Conservation (phyloP, 2,888 invertebrate genomes). For the Drosophila anceps region DNA sequence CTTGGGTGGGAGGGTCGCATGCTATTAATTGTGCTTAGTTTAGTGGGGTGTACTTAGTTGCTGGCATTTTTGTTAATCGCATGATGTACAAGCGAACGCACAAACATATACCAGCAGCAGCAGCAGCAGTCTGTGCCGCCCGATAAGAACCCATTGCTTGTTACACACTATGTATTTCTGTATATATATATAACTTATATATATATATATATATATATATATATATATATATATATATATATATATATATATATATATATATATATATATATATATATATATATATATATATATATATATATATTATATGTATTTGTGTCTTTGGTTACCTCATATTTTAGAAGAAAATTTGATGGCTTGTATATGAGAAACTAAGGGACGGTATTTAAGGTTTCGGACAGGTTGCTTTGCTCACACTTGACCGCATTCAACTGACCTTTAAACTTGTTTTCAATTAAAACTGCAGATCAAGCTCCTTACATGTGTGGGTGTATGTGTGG, state of each 20-base stretch:
- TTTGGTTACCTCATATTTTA: constrained; percentile 58
- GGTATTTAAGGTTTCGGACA: constrained; percentile 38
- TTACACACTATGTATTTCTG: constrained; percentile 5
- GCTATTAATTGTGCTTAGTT: constrained; percentile 80
- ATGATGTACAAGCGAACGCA: constrained; percentile 57
- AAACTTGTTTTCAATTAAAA: constrained; percentile 77
- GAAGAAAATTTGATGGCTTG: constrained; percentile 42
- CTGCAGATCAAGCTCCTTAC: constrained; percentile 44
- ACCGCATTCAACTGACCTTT: constrained; percentile 71
- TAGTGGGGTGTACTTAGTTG: constrained; percentile 70
- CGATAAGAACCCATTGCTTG: constrained; percentile 47
- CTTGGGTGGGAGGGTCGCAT: neutral
- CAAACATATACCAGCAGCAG: neutral
- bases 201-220: constrained; percentile 1
- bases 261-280: neutral
- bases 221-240: neutral
- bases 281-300: neutral
- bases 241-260: constrained; percentile 2
- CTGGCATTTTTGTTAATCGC: constrained; percentile 77
- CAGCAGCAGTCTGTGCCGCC: constrained; percentile 42
- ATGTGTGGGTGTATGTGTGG: neutral
- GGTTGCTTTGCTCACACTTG: constrained; percentile 34
- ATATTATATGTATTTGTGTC: constrained; percentile 17
- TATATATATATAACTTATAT: neutral
- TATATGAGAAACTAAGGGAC: constrained; percentile 24